Evolutionary conservation across 1,140 invertebrate species (phyloP).

Genomic region (Archivesica marissinica): DNA sequence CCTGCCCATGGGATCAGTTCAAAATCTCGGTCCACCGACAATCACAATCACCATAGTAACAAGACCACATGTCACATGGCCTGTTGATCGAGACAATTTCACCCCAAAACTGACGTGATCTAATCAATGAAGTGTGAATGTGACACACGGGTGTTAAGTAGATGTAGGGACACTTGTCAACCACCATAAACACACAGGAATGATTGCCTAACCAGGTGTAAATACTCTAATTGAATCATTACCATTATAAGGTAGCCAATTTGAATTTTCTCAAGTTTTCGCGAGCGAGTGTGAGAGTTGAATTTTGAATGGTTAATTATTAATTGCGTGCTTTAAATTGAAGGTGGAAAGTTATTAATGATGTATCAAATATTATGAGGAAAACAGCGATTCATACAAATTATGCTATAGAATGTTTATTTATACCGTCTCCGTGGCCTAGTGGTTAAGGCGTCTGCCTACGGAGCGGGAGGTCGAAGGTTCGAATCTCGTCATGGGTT

Average conservation of each 20-base stretch:
- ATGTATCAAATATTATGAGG: no score
- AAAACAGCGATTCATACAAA: no score
- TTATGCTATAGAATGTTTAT: no score
- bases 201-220: conserved; percentile 42
- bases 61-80: not conserved
- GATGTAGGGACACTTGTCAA: conserved; percentile 40
- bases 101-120: not conserved
- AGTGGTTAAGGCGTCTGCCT: no score
- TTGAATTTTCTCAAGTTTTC: conserved; percentile 37
- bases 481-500: no score
- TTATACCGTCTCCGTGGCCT: no score
- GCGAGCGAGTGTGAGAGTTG: conserved; percentile 10
- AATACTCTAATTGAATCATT: conserved; percentile 24
- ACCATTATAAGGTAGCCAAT: conserved; percentile 34
- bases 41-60: not conserved
- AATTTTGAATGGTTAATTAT: conserved; percentile 2
- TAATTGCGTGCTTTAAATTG: conserved; percentile 17
- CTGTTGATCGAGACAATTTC: conserved; percentile 11
- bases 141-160: conserved; percentile 32
- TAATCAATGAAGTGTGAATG: conserved; percentile 40
- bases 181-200: conserved; percentile 24
- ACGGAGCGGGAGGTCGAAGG: no score
- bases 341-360: conserved; percentile 9
- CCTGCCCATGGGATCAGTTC: conserved; percentile 35
- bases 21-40: not conserved